These are phyloP conservation scores for Dendroctonus ponderosae DNA, from an alignment of 1,140 invertebrate genomes.

Conservation along the genomic window DNA sequence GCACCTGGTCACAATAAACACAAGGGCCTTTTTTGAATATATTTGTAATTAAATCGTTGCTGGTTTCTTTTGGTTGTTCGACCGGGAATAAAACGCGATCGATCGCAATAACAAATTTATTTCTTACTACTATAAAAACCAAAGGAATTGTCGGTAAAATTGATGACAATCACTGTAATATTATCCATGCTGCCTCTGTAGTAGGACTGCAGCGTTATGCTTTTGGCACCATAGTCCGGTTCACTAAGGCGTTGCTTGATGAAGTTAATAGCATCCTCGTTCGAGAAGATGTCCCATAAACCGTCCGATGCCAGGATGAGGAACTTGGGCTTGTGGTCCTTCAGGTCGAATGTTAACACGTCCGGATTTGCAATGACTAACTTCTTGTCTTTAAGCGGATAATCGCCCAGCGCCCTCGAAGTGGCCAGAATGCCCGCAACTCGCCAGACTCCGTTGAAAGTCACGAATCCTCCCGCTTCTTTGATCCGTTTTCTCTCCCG, in stretches of 20 bases:
- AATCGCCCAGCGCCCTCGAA: conserved; percentile 91
- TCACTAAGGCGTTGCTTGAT: conserved; percentile 80
- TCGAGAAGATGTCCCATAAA: conserved; percentile 92
- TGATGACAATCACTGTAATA: conserved; percentile 90
- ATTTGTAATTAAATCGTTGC: no score
- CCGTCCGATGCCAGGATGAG: conserved; percentile 92
- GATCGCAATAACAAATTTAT: conserved; percentile 4
- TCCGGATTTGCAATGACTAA: conserved; percentile 94
- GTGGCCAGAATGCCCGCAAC: conserved; percentile 95
- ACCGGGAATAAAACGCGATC: no score
- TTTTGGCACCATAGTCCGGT: conserved; percentile 85
- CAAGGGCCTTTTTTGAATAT: no score
- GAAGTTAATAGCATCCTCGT: conserved; percentile 90
- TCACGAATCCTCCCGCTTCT: conserved; percentile 90
- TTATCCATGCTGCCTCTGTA: conserved; percentile 91
- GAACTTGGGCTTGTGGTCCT: conserved; percentile 83
- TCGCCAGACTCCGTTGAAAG: conserved; percentile 94
- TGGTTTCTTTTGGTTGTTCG: no score
- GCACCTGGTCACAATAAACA: no score
- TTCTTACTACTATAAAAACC: conserved; percentile 24
- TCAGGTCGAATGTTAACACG: conserved; percentile 88
- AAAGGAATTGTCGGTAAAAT: conserved; percentile 65
- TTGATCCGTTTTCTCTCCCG: conserved; percentile 84
- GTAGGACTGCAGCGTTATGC: conserved; percentile 86
- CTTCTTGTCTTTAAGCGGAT: conserved; percentile 90